Conservation (phyloP, 2,797 vertebrate genomes). For the Tenualosa thibaudeaui region DNA sequence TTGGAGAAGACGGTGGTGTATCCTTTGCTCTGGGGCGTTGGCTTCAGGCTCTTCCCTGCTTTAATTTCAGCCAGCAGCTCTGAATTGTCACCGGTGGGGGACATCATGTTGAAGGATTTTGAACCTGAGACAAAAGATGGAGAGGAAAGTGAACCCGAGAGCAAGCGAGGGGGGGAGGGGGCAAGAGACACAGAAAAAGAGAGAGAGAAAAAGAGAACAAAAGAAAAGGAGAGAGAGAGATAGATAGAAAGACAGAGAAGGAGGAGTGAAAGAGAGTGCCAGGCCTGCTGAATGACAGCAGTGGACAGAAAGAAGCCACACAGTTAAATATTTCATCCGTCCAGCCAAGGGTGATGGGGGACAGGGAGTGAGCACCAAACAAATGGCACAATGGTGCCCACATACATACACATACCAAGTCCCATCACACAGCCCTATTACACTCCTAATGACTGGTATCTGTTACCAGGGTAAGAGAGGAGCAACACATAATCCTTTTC, state of each 20-base stretch:
- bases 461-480: background rate
- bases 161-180: slow-evolving; percentile 44
- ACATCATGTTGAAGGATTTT: slow-evolving; percentile 99
- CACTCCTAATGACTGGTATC: slow-evolving; percentile 12
- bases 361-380: slow-evolving; percentile 15
- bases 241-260: slow-evolving; percentile 35
- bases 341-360: slow-evolving; percentile 8
- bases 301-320: slow-evolving; percentile 41
- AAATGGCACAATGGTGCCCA: slow-evolving; percentile 45
- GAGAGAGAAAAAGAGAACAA: slow-evolving; percentile 38
- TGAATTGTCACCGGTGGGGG: slow-evolving; percentile 94
- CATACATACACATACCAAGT: slow-evolving; percentile 12
- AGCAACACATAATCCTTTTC: background rate
- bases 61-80: slow-evolving; percentile 98
- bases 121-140: slow-evolving; percentile 76
- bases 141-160: slow-evolving; percentile 38
- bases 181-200: slow-evolving; percentile 39
- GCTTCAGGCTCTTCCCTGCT: slow-evolving; percentile 94
- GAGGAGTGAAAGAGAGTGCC: slow-evolving; percentile 34
- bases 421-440: slow-evolving; percentile 17
- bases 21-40: slow-evolving; percentile 93
- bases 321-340: slow-evolving; percentile 68
- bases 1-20: slow-evolving; percentile 90
- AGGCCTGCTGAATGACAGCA: slow-evolving; percentile 54
- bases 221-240: slow-evolving; percentile 34